phyloP scores from a whole-genome alignment of 2,888 invertebrate species.

The Drosophila maculinotata region DNA sequence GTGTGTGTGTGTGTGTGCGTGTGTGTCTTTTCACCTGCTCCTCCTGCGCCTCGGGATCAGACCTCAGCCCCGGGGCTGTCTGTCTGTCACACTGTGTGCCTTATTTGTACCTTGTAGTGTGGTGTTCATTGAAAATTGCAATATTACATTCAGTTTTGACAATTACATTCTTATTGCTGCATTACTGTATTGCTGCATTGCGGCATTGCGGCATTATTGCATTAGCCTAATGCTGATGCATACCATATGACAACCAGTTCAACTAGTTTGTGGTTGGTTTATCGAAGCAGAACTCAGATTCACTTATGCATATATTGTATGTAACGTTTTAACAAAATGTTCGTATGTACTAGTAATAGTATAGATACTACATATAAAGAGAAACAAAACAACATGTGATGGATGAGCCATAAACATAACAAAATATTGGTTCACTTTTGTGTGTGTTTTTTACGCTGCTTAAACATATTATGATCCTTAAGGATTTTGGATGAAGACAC shows the following conservation, averaged over 20 bases:
- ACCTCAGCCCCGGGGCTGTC: slow-evolving; percentile 40
- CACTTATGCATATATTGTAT: slow-evolving; percentile 26
- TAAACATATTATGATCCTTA: slow-evolving; percentile 37
- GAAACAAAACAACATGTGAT: slow-evolving; percentile 55
- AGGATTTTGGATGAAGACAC: slow-evolving; percentile 65
- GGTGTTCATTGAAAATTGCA: slow-evolving; percentile 69
- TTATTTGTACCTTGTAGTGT: slow-evolving; percentile 68
- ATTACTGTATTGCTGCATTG: slow-evolving; percentile 29
- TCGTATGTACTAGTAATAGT: slow-evolving; percentile 11
- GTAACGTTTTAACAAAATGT: slow-evolving; percentile 46
- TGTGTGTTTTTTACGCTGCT: slow-evolving; percentile 30
- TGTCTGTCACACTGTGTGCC: slow-evolving; percentile 36
- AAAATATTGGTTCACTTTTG: slow-evolving; percentile 41
- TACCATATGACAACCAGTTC: slow-evolving; percentile 66
- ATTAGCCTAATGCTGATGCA: slow-evolving; percentile 29
- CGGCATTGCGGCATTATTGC: too few relatives aligned
- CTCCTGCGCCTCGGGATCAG: slow-evolving; percentile 39
- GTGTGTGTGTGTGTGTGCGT: slow-evolving; percentile 33
- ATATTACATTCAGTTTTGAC: slow-evolving; percentile 8
- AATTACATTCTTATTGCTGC: slow-evolving; percentile 36
- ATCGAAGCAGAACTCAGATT: slow-evolving; percentile 42
- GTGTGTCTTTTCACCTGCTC: slow-evolving; percentile 69
- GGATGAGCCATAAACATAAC: slow-evolving; percentile 59
- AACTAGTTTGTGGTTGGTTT: slow-evolving; percentile 55
- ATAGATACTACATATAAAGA: slow-evolving; percentile 21